phyloP scores from a whole-genome alignment of 2,888 invertebrate genomes.

The Suillia variegata region DNA sequence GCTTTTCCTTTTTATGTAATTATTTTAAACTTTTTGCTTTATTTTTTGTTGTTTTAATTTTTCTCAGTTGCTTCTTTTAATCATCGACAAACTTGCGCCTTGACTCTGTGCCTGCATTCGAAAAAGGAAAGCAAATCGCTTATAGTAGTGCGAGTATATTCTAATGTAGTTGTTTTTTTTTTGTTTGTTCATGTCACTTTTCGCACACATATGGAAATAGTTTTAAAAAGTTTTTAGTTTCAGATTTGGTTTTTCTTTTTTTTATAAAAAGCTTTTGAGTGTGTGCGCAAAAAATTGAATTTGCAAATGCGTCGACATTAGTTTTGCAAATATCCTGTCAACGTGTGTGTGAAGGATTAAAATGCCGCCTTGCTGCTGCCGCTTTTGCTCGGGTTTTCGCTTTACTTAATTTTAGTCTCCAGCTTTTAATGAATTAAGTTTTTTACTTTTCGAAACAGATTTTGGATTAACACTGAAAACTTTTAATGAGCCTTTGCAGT shows the following conservation, averaged over 20 bases:
- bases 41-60: slow-evolving; percentile 29
- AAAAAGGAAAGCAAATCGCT: too few relatives aligned
- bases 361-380: too few relatives aligned
- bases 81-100: slow-evolving; percentile 15
- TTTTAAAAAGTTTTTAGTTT: slow-evolving; percentile 9
- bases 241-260: too few relatives aligned
- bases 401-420: too few relatives aligned
- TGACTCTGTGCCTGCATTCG: neutral
- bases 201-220: slow-evolving; percentile 10
- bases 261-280: too few relatives aligned
- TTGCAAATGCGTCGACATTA: slow-evolving; percentile 13
- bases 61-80: slow-evolving; percentile 18
- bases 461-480: too few relatives aligned
- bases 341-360: slow-evolving; percentile 5
- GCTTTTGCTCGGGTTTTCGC: too few relatives aligned
- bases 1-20: slow-evolving; percentile 22
- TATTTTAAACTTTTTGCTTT: slow-evolving; percentile 44
- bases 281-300: slow-evolving; percentile 6
- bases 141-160: too few relatives aligned
- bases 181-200: neutral
- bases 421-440: neutral
- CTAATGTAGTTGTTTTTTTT: too few relatives aligned
- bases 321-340: slow-evolving; percentile 15
- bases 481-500: too few relatives aligned
- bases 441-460: too few relatives aligned